Evolutionary conservation across 2,113 vertebrate genomes (phyloP).

Genomic region (Machaerirhynchus nigripectus): DNA sequence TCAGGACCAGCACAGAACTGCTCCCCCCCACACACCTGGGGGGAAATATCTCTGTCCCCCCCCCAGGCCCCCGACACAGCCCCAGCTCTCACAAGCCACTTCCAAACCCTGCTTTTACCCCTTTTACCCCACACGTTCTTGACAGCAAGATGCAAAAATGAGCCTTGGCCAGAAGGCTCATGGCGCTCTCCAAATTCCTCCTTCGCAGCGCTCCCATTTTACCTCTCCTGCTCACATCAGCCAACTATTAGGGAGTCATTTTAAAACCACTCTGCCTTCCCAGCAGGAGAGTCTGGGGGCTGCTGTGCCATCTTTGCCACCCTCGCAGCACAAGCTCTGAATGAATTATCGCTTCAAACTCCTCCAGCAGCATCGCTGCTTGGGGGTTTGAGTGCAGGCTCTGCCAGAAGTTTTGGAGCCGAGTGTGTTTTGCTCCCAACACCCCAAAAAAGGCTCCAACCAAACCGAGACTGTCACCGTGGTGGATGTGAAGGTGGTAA

Average conservation of each 20-base stretch:
- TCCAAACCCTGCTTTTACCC: background rate
- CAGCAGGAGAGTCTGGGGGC: background rate
- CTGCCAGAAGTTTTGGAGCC: background rate
- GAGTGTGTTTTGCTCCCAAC: background rate
- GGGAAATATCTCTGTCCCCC: background rate
- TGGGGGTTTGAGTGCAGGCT: background rate
- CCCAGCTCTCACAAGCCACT: background rate
- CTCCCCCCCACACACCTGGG: too few species aligned
- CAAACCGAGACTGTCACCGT: rapidly evolving
- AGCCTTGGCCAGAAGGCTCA: background rate
- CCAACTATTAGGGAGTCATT: background rate
- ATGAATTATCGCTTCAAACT: rapidly evolving
- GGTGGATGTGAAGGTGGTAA: background rate
- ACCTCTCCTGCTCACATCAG: background rate
- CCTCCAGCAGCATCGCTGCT: rapidly evolving
- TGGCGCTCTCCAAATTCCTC: background rate
- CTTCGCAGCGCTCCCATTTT: background rate
- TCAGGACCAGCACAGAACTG: background rate
- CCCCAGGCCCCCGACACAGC: background rate
- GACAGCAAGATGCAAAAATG: background rate
- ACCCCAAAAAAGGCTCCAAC: background rate
- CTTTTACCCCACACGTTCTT: background rate
- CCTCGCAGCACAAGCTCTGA: background rate
- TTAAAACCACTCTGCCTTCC: background rate
- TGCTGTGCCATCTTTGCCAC: background rate